phyloP scores from a whole-genome alignment of 2,888 invertebrate genomes.

The Lumbricus terrestris region DNA sequence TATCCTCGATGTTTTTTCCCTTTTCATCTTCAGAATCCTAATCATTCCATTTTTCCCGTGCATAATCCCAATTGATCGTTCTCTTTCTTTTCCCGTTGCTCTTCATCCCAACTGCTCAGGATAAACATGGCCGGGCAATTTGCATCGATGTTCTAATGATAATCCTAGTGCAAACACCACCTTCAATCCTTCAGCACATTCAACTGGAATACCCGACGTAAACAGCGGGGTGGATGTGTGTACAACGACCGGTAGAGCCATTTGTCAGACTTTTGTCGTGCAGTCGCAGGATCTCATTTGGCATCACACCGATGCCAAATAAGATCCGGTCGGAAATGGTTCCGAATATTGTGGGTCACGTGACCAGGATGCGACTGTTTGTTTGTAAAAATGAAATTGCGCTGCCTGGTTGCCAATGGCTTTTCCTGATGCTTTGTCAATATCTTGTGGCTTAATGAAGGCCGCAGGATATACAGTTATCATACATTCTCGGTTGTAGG shows the following conservation, averaged over 20 bases:
- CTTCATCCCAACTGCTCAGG: not conserved
- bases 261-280: not conserved
- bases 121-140: constrained; percentile 3
- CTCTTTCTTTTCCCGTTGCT: not conserved
- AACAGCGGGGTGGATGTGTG: not conserved
- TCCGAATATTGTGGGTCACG: not conserved
- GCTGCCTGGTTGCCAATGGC: too few species aligned
- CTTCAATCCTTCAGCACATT: not conserved
- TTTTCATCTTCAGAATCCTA: not conserved
- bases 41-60: not conserved
- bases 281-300: too few species aligned
- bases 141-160: not conserved
- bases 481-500: too few species aligned
- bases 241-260: not conserved
- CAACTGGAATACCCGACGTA: not conserved
- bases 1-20: not conserved
- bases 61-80: not conserved
- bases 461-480: too few species aligned
- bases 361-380: not conserved
- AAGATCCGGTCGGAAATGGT: not conserved
- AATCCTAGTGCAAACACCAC: constrained; percentile 3
- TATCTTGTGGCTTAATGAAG: not conserved
- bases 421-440: not conserved
- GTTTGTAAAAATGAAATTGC: not conserved
- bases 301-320: not conserved